These are phyloP conservation scores for Venustaconcha ellipsiformis DNA, from an alignment of 1,140 invertebrate genomes.

Conservation along the genomic window DNA sequence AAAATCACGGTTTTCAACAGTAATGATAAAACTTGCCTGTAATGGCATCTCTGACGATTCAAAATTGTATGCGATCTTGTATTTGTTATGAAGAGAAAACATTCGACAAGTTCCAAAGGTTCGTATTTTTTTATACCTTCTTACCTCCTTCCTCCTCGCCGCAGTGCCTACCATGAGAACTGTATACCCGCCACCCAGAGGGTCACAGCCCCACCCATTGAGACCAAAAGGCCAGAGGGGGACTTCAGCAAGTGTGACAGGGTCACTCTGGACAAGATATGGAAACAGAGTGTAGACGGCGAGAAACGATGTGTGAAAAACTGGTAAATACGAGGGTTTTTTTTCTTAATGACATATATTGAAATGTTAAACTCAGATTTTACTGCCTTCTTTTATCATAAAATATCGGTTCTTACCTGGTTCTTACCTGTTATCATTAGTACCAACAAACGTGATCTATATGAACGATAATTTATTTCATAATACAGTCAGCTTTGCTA, in stretches of 20 bases:
- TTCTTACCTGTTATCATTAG: too few species aligned
- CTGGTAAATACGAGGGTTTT: slow-evolving; percentile 34
- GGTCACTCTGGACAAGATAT: slow-evolving; percentile 52
- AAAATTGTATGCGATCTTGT: too few species aligned
- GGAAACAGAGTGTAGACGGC: slow-evolving; percentile 49
- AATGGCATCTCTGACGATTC: too few species aligned
- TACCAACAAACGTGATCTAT: too few species aligned
- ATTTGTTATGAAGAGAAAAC: too few species aligned
- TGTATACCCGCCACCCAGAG: slow-evolving; percentile 44
- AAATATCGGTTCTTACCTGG: not conserved
- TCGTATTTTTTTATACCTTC: too few species aligned
- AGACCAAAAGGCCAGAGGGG: slow-evolving; percentile 25
- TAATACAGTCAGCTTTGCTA: too few species aligned
- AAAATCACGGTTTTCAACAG: too few species aligned
- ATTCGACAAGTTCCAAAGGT: too few species aligned
- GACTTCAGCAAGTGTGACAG: slow-evolving; percentile 48
- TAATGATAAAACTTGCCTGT: too few species aligned
- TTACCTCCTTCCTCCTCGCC: too few species aligned
- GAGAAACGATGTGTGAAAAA: slow-evolving; percentile 51
- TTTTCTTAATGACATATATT: not conserved
- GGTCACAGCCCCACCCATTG: not conserved
- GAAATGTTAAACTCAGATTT: not conserved
- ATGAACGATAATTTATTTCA: too few species aligned
- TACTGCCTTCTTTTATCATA: not conserved
- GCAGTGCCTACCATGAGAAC: slow-evolving; percentile 55